phyloP scores from a whole-genome alignment of 2,113 vertebrate genomes.

The Myiopsitta monachus region DNA sequence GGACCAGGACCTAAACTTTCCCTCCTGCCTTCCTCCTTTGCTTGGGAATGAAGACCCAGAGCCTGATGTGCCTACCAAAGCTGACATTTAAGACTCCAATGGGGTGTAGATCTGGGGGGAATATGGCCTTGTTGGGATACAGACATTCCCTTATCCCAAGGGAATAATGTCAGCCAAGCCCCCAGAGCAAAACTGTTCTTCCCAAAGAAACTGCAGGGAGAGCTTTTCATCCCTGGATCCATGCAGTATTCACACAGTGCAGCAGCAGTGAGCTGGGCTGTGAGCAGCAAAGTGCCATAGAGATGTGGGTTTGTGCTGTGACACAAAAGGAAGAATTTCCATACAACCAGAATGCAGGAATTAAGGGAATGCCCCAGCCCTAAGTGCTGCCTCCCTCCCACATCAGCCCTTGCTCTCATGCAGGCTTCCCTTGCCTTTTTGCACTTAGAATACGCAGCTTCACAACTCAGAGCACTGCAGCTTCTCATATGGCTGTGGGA shows the following conservation, averaged over 20 bases:
- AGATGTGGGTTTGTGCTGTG: neutral
- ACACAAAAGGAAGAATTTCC: neutral
- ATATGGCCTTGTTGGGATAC: neutral
- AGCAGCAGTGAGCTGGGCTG: neutral
- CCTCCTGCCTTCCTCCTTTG: neutral
- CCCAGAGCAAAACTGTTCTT: neutral
- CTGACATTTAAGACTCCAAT: neutral
- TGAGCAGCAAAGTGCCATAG: neutral
- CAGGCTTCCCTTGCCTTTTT: neutral
- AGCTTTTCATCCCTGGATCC: neutral
- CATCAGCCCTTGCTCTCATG: neutral
- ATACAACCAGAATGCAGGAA: fast-evolving
- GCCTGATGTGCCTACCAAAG: fast-evolving
- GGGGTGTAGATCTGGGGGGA: too few species aligned
- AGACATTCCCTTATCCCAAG: neutral
- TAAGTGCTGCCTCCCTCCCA: neutral
- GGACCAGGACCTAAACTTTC: neutral
- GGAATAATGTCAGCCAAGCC: neutral
- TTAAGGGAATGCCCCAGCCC: neutral
- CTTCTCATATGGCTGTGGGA: neutral
- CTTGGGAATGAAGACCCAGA: neutral
- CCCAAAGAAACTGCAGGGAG: neutral
- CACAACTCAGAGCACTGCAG: neutral
- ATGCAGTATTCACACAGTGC: neutral
- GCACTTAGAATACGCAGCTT: neutral